Percentiles rank a stretch among this genome's conserved stretches.
Evolutionary conservation across 2,113 vertebrate genomes (phyloP).

Genomic region (Mustelus asterias): DNA sequence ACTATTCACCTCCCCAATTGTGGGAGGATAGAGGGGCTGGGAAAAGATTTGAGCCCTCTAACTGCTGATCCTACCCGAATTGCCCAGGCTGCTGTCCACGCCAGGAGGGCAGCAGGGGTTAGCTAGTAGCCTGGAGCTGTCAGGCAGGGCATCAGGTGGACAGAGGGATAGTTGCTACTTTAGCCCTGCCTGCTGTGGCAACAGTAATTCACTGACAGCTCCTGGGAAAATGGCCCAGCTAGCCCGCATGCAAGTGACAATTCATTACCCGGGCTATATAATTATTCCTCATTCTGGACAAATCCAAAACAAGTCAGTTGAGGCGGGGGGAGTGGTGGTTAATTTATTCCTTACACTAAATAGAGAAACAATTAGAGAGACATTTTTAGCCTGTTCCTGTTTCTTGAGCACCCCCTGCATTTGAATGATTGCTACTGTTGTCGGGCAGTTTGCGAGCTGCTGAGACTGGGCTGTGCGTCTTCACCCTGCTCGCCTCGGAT

Average conservation of each 20-base stretch:
- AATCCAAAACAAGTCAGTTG: neutral
- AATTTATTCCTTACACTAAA: neutral
- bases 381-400: constrained; percentile 17
- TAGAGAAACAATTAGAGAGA: neutral
- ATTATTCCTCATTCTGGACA: neutral
- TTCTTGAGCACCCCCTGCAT: neutral
- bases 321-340: neutral
- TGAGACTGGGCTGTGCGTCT: neutral
- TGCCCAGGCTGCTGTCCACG: too few relatives aligned
- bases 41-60: too few relatives aligned
- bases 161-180: neutral
- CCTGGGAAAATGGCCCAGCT: neutral
- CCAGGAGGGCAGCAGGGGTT: neutral
- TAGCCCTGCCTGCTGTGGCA: neutral
- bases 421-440: neutral
- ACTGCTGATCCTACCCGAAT: too few relatives aligned
- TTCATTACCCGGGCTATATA: neutral
- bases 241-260: neutral
- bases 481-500: neutral
- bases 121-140: neutral
- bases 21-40: neutral
- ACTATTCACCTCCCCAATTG: neutral
- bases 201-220: neutral
- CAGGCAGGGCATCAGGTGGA: constrained; percentile 10
- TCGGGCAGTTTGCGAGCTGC: neutral